Conservation (phyloP, 2,888 invertebrate genomes). For the Trissolcus japonicus region DNA sequence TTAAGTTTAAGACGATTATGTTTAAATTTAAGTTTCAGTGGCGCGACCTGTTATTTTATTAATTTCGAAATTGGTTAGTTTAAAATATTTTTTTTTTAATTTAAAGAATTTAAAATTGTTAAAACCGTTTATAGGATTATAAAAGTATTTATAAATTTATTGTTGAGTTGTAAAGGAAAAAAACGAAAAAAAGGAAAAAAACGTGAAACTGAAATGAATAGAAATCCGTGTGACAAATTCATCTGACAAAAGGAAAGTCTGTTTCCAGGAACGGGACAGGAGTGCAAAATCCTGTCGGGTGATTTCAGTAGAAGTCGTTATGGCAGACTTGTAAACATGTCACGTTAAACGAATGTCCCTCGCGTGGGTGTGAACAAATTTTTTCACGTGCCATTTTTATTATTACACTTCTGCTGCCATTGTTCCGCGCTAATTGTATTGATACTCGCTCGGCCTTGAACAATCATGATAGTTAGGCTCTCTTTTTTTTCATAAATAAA, state of each 20-base stretch:
- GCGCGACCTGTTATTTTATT: too few species aligned
- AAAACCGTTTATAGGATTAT: too few species aligned
- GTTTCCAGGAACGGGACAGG: constrained; percentile 10
- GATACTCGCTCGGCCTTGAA: constrained; percentile 58
- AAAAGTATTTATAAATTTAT: too few species aligned
- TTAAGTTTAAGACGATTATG: too few species aligned
- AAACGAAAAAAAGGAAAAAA: too few species aligned
- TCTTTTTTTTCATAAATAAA: too few species aligned
- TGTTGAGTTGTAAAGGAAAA: too few species aligned
- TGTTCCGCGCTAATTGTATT: constrained; percentile 42
- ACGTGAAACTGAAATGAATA: constrained; percentile 12
- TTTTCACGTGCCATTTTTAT: constrained; percentile 31
- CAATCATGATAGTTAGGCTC: constrained; percentile 6
- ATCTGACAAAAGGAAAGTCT: constrained; percentile 9
- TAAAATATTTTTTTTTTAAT: too few species aligned
- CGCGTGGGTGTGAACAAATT: constrained; percentile 32
- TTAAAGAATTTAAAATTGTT: too few species aligned
- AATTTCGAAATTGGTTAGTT: too few species aligned
- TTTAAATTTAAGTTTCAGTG: too few species aligned
- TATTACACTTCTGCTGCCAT: constrained; percentile 37
- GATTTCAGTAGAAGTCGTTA: constrained; percentile 10
- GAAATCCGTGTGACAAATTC: background rate
- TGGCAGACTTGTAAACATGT: constrained; percentile 12
- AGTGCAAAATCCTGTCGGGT: constrained; percentile 13
- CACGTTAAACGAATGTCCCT: constrained; percentile 17